Conservation (phyloP, 2,888 invertebrate genomes). For the Drosophila emarginata region DNA sequence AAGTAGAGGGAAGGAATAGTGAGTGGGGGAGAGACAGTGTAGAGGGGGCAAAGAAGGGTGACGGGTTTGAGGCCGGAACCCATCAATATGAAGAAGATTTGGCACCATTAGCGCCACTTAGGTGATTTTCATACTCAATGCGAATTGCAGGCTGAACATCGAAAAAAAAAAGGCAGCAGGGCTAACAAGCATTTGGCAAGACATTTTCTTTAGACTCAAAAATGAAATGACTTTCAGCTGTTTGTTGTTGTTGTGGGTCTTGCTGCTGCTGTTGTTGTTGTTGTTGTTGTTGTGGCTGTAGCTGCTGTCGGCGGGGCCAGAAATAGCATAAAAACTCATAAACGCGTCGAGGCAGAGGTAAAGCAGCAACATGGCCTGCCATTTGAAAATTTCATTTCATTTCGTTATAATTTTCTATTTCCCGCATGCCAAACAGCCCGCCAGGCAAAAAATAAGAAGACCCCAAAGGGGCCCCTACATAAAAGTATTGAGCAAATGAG, state of each 20-base stretch:
- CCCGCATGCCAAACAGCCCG: constrained; percentile 76
- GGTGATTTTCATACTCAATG: constrained; percentile 58
- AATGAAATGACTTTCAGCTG: constrained; percentile 64
- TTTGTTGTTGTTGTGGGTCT: constrained; percentile 34
- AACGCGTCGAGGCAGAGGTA: constrained; percentile 55
- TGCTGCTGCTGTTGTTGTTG: constrained; percentile 28
- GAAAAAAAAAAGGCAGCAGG: constrained; percentile 13
- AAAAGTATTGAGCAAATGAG: constrained; percentile 2
- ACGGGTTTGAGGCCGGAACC: constrained; percentile 12
- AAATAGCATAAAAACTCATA: constrained; percentile 76
- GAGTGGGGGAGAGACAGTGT: neutral
- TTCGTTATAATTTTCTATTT: constrained; percentile 74
- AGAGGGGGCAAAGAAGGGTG: no score
- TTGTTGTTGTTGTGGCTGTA: constrained; percentile 32
- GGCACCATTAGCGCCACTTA: constrained; percentile 68
- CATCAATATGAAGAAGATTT: constrained; percentile 41
- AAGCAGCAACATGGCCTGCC: constrained; percentile 69
- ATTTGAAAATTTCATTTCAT: constrained; percentile 73
- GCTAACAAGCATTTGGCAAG: constrained; percentile 70
- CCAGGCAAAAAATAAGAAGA: constrained; percentile 55
- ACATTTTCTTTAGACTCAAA: constrained; percentile 56
- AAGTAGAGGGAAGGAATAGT: neutral
- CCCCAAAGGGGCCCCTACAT: constrained; percentile 52
- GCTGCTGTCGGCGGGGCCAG: constrained; percentile 68
- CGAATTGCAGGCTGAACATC: constrained; percentile 55